A percentile compares a stretch with the other conserved stretches of the same genome.
These are phyloP conservation scores for Nomada ruficornis DNA, from an alignment of 2,888 invertebrate species.

Conservation along the genomic window DNA sequence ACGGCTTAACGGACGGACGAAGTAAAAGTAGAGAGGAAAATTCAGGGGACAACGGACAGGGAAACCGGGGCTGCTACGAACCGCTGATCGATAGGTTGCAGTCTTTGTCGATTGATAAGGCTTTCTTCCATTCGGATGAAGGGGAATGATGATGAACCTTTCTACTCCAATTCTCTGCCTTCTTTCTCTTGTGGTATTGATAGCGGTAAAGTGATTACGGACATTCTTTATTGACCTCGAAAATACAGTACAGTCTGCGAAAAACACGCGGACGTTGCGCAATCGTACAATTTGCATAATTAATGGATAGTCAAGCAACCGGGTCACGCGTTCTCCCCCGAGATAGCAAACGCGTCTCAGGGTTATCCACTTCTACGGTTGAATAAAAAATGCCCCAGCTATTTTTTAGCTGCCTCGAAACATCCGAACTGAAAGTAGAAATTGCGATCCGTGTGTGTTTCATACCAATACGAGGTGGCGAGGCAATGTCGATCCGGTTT, in stretches of 20 bases:
- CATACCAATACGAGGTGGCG: slow-evolving; percentile 46
- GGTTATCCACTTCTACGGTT: background rate
- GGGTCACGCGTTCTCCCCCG: slow-evolving; percentile 34
- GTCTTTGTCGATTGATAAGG: slow-evolving; percentile 15
- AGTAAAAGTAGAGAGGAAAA: slow-evolving; percentile 50
- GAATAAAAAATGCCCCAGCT: slow-evolving; percentile 18
- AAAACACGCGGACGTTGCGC: slow-evolving; percentile 27
- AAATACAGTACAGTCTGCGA: background rate
- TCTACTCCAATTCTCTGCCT: background rate
- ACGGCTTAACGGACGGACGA: slow-evolving; percentile 50
- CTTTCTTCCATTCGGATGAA: background rate
- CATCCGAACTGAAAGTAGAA: slow-evolving; percentile 48
- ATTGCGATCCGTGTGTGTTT: slow-evolving; percentile 54
- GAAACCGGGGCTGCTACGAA: slow-evolving; percentile 51
- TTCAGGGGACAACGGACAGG: slow-evolving; percentile 33
- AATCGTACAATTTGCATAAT: slow-evolving; percentile 51
- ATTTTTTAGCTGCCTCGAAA: slow-evolving; percentile 34
- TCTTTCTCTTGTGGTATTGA: background rate
- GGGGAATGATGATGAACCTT: background rate
- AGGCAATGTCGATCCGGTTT: slow-evolving; percentile 56
- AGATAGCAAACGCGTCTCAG: slow-evolving; percentile 26
- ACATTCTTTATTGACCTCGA: background rate
- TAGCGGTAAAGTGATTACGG: background rate
- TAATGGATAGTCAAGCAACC: slow-evolving; percentile 48
- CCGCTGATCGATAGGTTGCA: slow-evolving; percentile 68